Percentiles rank a stretch among this genome's conserved stretches.
These are phyloP conservation scores for Eupsittula cactorum DNA, from an alignment of 2,113 vertebrate genomes.

Conservation along the genomic window DNA sequence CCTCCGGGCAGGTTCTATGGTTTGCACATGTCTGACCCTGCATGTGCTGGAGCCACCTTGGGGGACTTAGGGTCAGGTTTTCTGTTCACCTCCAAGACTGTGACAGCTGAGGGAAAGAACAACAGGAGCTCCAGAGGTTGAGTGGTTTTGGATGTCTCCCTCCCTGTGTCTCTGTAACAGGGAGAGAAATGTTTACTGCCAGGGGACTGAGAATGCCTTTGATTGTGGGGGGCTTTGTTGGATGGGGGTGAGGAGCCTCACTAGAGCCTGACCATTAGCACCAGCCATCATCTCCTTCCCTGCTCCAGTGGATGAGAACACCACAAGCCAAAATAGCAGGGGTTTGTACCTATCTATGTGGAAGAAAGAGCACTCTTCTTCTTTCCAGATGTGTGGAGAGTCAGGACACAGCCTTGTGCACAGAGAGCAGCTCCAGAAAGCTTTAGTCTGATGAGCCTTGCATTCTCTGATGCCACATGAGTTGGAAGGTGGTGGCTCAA, in stretches of 20 bases:
- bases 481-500: neutral
- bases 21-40: neutral
- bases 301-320: neutral
- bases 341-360: neutral
- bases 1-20: neutral
- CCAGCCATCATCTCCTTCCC: neutral
- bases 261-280: neutral
- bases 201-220: neutral
- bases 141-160: neutral
- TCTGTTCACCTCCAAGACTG: neutral
- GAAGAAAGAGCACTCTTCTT: neutral
- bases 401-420: neutral
- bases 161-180: neutral
- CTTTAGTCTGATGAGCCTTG: rapidly evolving
- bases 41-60: rapidly evolving
- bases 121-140: neutral
- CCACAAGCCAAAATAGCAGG: neutral
- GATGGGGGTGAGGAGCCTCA: neutral
- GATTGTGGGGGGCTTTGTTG: neutral
- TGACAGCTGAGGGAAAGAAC: neutral
- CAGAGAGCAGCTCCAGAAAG: neutral
- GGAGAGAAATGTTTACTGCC: neutral
- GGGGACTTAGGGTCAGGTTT: neutral
- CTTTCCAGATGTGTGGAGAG: neutral
- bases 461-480: rapidly evolving